Base-by-base conservation (phyloP, 1,140 invertebrate species). In the Sinonovacula constricta region DNA sequence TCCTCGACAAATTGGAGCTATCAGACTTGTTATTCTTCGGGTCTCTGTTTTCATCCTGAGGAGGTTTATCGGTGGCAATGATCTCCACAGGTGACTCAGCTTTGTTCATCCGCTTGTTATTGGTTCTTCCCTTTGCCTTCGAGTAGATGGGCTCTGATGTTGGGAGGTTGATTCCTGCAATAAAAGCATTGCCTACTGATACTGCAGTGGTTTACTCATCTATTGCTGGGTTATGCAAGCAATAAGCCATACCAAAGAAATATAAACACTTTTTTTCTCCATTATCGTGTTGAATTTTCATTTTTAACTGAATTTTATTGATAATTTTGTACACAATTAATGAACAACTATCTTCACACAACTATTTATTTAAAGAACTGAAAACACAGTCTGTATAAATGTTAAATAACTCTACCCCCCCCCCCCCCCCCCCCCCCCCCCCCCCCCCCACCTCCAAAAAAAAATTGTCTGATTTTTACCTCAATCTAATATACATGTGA, bases 111-210 rank as follows among this genome's bases (percentile, higher is more conserved):
- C 62, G 28, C 28, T 68, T 69, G 24, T 77, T 77, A 24, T 67
- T 77, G 36, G 26, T 60, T 51, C 54, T 34, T n/a, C 45, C 57
- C 36, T 68, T 78, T 39, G 71, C 62, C 54, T 82, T 84, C 28
- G 66, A 60, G 36, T 79, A 81, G 14, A 75, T 81, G 15, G 84
- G 76, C 66, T 87, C 83, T 26, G 82, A 79, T n/a, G 80, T 84
- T 34, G 83, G 81, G 67, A 86, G 59, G 10, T 80, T 82, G 28
- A 83, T 81, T 30, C 86, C 86, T 87, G 76, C 12, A 80, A 79
- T 45, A 67, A 15, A 69, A 57, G 26, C 22, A 7, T 12, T 7
- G 26, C 18, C 7, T 45, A 45, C 7, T 45, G 18, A 45, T 7
- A 18, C 39, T 18, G 18, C 18, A 18, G 39, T 45, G 39, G 39